A percentile compares a stretch with the other conserved stretches of the same genome.
Conservation (phyloP, 2,888 invertebrate genomes). For the Andrena haemorrhoa region DNA sequence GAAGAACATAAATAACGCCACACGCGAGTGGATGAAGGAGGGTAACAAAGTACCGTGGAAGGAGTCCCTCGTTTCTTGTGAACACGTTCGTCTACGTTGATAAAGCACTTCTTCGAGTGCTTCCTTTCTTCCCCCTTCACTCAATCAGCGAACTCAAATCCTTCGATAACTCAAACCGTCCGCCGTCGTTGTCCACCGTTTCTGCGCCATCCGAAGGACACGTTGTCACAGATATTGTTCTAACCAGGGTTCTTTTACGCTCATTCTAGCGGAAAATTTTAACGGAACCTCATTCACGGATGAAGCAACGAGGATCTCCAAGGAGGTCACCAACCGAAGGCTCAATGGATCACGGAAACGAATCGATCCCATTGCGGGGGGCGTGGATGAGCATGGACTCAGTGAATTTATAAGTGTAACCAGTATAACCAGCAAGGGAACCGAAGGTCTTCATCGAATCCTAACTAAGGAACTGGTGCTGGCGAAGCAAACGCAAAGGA, state of each 20-base stretch:
- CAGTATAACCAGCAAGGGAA: background rate
- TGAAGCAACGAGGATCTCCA: background rate
- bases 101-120: background rate
- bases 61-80: background rate
- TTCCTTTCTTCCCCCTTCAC: conserved; percentile 6
- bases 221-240: background rate
- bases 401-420: background rate
- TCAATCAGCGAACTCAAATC: conserved; percentile 16
- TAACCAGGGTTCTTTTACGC: conserved; percentile 12
- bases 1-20: background rate
- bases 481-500: background rate
- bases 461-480: background rate
- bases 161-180: conserved; percentile 6
- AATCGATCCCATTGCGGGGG: background rate
- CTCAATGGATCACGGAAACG: background rate
- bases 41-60: background rate
- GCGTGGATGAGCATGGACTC: background rate
- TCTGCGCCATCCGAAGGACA: background rate
- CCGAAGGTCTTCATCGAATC: background rate
- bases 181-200: background rate
- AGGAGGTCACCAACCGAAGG: background rate
- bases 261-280: conserved; percentile 17
- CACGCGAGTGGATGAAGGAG: background rate
- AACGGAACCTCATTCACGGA: background rate
- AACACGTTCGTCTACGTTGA: background rate